These are phyloP conservation scores for Chymomyza procnemis DNA, from an alignment of 2,888 invertebrate genomes.

Conservation along the genomic window DNA sequence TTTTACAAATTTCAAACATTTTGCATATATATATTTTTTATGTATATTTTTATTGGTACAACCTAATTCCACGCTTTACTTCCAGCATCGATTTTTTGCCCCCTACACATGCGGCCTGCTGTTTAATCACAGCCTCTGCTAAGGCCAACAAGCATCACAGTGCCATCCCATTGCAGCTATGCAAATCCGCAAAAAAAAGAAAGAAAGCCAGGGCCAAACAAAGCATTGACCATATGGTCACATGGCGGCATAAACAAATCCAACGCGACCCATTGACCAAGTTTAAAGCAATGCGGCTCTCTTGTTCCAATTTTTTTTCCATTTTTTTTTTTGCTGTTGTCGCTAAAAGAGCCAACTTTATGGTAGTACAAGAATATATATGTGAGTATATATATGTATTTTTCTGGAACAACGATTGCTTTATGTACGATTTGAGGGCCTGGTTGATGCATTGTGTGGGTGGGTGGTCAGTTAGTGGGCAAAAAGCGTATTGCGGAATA, in stretches of 20 bases:
- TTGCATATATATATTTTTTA: too few relatives aligned
- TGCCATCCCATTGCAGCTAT: too few relatives aligned
- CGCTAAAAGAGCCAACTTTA: slow-evolving; percentile 45
- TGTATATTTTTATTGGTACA: too few relatives aligned
- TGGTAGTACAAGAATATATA: too few relatives aligned
- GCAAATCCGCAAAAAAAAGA: not conserved
- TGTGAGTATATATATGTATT: slow-evolving; percentile 24
- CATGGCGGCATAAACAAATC: not conserved
- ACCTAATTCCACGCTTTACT: not conserved
- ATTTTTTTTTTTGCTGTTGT: slow-evolving; percentile 16
- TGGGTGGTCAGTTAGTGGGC: not conserved
- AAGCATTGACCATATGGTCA: not conserved
- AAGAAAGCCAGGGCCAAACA: not conserved
- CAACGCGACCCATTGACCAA: slow-evolving; percentile 71
- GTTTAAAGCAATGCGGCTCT: slow-evolving; percentile 37
- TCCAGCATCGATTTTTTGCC: not conserved
- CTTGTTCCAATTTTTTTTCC: slow-evolving; percentile 25
- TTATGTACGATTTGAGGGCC: slow-evolving; percentile 65
- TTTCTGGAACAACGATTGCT: slow-evolving; percentile 52
- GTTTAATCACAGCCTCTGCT: slow-evolving; percentile 19
- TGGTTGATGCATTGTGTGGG: not conserved
- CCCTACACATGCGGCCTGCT: not conserved
- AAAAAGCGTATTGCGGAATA: not conserved
- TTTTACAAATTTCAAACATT: too few relatives aligned
- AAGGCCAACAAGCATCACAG: slow-evolving; percentile 18